phyloP scores from a whole-genome alignment of 1,140 invertebrate genomes.

The Leguminivora glycinivorella region DNA sequence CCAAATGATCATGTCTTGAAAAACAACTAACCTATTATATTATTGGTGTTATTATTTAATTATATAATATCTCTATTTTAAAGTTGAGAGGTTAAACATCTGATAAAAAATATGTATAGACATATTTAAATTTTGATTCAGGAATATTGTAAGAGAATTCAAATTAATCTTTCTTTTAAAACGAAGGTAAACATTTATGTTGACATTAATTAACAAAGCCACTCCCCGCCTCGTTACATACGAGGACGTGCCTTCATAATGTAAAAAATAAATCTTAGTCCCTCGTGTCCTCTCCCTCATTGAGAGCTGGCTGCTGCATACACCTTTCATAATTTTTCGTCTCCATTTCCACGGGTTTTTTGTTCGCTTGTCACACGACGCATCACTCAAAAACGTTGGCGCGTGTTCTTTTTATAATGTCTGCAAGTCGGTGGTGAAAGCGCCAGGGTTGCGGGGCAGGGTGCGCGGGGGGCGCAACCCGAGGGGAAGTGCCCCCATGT shows the following conservation, averaged over 20 bases:
- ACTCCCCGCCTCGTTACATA: not conserved
- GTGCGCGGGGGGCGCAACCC: constrained; percentile 35
- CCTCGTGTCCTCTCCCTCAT: constrained; percentile 28
- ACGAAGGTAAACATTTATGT: not conserved
- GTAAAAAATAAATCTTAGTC: not conserved
- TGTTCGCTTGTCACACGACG: constrained; percentile 57
- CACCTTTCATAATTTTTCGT: constrained; percentile 49
- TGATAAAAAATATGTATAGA: constrained; percentile 49
- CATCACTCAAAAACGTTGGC: constrained; percentile 64
- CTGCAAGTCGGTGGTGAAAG: constrained; percentile 76
- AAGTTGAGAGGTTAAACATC: constrained; percentile 1
- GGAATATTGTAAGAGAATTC: constrained; percentile 39
- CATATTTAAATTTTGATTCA: constrained; percentile 11
- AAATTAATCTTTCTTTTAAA: not conserved
- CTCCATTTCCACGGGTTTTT: constrained; percentile 53
- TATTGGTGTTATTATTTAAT: no score
- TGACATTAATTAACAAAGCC: constrained; percentile 1
- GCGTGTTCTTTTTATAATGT: constrained; percentile 73
- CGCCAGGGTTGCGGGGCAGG: constrained; percentile 53
- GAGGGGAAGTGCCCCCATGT: constrained; percentile 75
- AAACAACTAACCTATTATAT: not conserved
- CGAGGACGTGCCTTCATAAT: not conserved
- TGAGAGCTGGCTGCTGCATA: constrained; percentile 40
- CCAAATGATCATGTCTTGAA: not conserved
- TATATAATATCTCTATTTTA: not conserved